phyloP scores from a whole-genome alignment of 2,113 vertebrate genomes.

The Spermophilus dauricus region DNA sequence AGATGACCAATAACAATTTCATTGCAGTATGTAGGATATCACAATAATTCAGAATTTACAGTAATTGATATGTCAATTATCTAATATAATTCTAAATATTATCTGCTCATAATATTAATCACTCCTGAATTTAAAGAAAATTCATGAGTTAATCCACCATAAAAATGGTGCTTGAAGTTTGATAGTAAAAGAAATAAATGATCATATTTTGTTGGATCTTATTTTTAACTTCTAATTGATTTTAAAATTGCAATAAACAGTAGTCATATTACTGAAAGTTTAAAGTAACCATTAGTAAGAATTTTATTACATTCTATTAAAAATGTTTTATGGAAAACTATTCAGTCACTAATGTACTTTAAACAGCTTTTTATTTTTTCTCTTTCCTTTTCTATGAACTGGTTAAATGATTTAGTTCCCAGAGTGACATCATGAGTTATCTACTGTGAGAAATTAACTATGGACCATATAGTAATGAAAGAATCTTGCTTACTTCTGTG shows the following conservation, averaged over 20 bases:
- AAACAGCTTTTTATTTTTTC: background rate
- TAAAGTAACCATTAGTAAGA: background rate
- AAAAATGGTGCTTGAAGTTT: conserved; percentile 59
- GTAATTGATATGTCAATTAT: conserved; percentile 53
- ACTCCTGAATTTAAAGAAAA: conserved; percentile 47
- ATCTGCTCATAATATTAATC: conserved; percentile 65
- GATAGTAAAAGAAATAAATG: background rate
- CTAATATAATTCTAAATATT: conserved; percentile 73
- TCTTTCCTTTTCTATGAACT: background rate
- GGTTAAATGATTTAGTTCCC: conserved; percentile 35
- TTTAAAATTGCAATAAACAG: background rate
- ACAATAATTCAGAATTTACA: conserved; percentile 58
- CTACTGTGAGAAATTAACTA: background rate
- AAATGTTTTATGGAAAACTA: conserved; percentile 14
- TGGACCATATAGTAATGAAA: background rate
- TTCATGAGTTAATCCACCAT: conserved; percentile 27
- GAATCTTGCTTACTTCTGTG: background rate
- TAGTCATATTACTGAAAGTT: conserved; percentile 7
- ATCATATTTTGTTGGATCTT: background rate
- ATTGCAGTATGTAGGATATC: conserved; percentile 1
- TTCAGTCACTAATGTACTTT: background rate
- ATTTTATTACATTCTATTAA: background rate
- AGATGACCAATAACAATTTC: conserved; percentile 72
- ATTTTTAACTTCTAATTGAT: conserved; percentile 34
- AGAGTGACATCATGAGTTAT: background rate